These are phyloP conservation scores for Drosophila borealis DNA, from an alignment of 2,888 invertebrate genomes.

Conservation along the genomic window DNA sequence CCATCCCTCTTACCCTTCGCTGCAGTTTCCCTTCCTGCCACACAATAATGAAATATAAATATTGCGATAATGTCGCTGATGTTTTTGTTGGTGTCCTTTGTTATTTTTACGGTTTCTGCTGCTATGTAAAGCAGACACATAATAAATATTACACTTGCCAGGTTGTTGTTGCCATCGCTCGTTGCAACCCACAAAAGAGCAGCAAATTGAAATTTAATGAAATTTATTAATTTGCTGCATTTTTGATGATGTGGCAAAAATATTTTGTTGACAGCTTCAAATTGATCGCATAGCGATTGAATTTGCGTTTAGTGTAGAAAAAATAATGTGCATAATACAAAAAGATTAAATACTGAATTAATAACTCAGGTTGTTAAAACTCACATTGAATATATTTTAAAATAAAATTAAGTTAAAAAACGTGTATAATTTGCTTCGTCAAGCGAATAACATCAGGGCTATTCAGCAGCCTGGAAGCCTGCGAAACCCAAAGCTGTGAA, in stretches of 20 bases:
- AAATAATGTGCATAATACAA: neutral
- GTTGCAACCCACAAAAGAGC: slow-evolving; percentile 45
- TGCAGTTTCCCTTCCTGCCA: slow-evolving; percentile 3
- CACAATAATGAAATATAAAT: slow-evolving; percentile 45
- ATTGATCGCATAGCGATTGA: slow-evolving; percentile 14
- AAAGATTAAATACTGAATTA: slow-evolving; percentile 7
- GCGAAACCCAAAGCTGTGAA: slow-evolving; percentile 20
- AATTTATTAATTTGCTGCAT: slow-evolving; percentile 55
- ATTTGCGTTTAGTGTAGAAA: slow-evolving; percentile 1
- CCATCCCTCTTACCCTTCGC: too few relatives aligned
- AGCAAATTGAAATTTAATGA: slow-evolving; percentile 55
- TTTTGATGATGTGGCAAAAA: slow-evolving; percentile 61
- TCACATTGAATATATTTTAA: neutral
- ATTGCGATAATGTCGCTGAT: slow-evolving; percentile 9
- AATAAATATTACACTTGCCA: slow-evolving; percentile 26
- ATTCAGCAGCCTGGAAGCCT: neutral
- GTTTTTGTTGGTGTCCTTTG: slow-evolving; percentile 11
- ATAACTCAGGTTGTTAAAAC: neutral
- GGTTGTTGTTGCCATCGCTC: slow-evolving; percentile 9
- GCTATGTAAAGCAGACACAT: slow-evolving; percentile 30
- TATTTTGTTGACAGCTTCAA: slow-evolving; percentile 17
- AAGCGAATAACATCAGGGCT: slow-evolving; percentile 2
- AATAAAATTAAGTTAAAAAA: slow-evolving; percentile 8
- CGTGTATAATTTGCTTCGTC: slow-evolving; percentile 7
- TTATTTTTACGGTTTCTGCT: slow-evolving; percentile 1